These are phyloP conservation scores for Euthynnus affinis DNA, from an alignment of 2,797 vertebrate species.

Conservation along the genomic window DNA sequence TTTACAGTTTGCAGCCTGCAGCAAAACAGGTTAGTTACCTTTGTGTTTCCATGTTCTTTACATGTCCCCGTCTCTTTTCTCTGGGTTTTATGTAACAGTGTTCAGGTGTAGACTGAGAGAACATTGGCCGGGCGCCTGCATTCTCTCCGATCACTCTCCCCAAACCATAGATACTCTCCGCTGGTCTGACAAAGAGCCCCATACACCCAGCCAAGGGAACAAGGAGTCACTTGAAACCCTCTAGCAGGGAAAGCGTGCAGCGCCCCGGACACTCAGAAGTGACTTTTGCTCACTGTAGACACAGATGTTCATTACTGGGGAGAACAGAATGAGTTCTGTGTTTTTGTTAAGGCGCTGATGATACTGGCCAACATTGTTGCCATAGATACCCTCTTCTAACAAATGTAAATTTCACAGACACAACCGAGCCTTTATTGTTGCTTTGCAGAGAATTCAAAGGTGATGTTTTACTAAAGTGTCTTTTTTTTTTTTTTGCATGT, in stretches of 20 bases:
- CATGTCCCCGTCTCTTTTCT: constrained; percentile 20
- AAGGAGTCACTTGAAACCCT: constrained; percentile 64
- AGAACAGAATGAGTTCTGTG: constrained; percentile 62
- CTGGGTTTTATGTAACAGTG: constrained; percentile 52
- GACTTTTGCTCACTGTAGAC: constrained; percentile 61
- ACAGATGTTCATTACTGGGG: constrained; percentile 66
- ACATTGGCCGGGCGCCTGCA: constrained; percentile 69
- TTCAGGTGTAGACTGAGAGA: constrained; percentile 70
- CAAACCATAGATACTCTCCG: constrained; percentile 74
- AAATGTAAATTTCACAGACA: constrained; percentile 44
- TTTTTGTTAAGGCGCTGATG: constrained; percentile 36
- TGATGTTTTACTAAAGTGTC: constrained; percentile 42
- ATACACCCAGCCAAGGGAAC: constrained; percentile 59
- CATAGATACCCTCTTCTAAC: constrained; percentile 54
- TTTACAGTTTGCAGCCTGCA: constrained; percentile 25
- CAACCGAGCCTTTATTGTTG: constrained; percentile 31
- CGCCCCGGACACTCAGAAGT: constrained; percentile 47
- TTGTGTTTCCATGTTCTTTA: constrained; percentile 17
- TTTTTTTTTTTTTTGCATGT: constrained; percentile 45
- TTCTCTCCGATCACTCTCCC: constrained; percentile 69
- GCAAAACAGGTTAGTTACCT: constrained; percentile 37
- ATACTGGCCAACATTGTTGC: constrained; percentile 65
- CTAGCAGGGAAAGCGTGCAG: constrained; percentile 55
- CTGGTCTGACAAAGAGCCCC: constrained; percentile 68
- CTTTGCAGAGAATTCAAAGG: constrained; percentile 22